phyloP scores from a whole-genome alignment of 2,113 vertebrate genomes.

The Tachysurus vachellii region DNA sequence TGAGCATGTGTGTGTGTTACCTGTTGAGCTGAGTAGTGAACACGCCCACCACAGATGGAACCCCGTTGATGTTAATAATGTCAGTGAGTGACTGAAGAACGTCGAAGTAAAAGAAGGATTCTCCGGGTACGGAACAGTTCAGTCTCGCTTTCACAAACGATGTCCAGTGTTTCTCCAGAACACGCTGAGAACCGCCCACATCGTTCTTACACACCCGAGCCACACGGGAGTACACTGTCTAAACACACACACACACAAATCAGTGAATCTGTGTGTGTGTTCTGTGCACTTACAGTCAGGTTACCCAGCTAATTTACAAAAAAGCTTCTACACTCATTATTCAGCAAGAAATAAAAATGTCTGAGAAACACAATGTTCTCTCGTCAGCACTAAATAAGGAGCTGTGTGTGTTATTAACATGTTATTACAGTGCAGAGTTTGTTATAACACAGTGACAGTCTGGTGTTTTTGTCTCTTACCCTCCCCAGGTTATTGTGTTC shows the following conservation, averaged over 20 bases:
- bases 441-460: not conserved
- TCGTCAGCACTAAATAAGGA: no score
- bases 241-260: slow-evolving; percentile 38
- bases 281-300: not conserved
- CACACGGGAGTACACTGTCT: slow-evolving; percentile 97
- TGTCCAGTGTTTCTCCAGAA: slow-evolving; percentile 98
- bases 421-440: not conserved
- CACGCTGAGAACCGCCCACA: slow-evolving; percentile 95
- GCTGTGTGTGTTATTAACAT: not conserved
- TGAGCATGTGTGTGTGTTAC: slow-evolving; percentile 67
- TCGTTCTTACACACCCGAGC: slow-evolving; percentile 98
- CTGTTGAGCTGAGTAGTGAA: slow-evolving; percentile 99
- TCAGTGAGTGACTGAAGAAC: slow-evolving; percentile 96
- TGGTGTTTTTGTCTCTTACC: slow-evolving; percentile 67
- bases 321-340: not conserved
- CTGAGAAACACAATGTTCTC: no score
- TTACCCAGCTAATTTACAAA: not conserved
- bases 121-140: slow-evolving; percentile 95
- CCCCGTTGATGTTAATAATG: slow-evolving; percentile 88
- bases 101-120: slow-evolving; percentile 99
- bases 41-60: slow-evolving; percentile 88
- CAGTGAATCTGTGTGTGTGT: no score
- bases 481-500: slow-evolving; percentile 98
- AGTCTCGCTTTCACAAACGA: slow-evolving; percentile 95
- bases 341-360: not conserved